Conservation (phyloP, 2,888 invertebrate species). For the Pegoplata infirma region DNA sequence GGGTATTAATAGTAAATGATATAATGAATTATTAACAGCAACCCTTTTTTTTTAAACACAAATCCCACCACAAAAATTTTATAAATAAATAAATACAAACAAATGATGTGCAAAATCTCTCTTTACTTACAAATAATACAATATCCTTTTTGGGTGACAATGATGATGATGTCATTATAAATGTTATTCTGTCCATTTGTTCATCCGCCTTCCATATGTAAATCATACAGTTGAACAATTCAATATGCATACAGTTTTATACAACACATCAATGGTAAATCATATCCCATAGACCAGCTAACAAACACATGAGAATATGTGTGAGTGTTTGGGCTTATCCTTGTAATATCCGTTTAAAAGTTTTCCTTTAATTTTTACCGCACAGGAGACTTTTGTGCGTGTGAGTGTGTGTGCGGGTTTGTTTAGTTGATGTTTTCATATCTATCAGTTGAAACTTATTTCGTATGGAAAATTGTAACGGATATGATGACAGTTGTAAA, state of each 20-base stretch:
- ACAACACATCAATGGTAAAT: conserved; percentile 28
- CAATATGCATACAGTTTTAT: conserved; percentile 18
- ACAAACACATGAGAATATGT: background rate
- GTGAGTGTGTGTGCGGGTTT: background rate
- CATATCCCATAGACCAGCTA: background rate
- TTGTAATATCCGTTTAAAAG: conserved; percentile 66
- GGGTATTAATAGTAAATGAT: too few species aligned
- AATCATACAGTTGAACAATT: conserved; percentile 46
- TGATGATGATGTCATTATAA: conserved; percentile 35
- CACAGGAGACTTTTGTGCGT: background rate
- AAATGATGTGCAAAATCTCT: background rate
- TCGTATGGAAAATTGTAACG: conserved; percentile 63
- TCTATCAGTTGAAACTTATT: conserved; percentile 59
- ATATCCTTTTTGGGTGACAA: conserved; percentile 39
- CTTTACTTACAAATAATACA: background rate
- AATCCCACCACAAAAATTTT: conserved; percentile 15
- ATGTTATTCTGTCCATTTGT: conserved; percentile 25
- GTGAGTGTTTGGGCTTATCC: conserved; percentile 63
- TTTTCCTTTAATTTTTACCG: conserved; percentile 39
- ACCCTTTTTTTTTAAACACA: background rate
- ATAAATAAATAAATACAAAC: background rate
- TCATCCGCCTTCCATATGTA: conserved; percentile 24
- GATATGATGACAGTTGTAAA: conserved; percentile 63
- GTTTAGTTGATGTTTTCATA: conserved; percentile 61
- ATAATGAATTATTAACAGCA: background rate